Evolutionary conservation across 1,140 invertebrate species (phyloP), one percentile per base, ranked within the genome.

Genomic region (Zaprionus lachaisei): DNA sequence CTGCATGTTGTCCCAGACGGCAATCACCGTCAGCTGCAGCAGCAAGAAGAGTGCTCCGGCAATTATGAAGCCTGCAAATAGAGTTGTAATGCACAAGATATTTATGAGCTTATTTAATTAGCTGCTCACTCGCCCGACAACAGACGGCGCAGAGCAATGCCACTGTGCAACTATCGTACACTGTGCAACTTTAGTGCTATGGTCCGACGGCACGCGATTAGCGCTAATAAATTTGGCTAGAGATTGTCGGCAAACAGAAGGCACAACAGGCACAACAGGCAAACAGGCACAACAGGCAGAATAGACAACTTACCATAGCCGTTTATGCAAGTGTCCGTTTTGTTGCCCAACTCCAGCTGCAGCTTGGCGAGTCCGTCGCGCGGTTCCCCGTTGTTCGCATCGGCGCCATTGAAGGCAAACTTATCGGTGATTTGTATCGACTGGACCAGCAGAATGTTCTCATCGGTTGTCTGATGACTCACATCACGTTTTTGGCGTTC

Each of bases 341-440:
- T 90, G 79, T 74, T 86, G 79, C 76, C 85, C 79, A 90, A 74
- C n/a, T 90, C 85, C 72, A 90, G 69, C 77, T 87, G 86, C 77
- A 92, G 76, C 73, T 89, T 83, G 77, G 83, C 91, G 49, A 92
- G 79, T 9, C 82, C 82, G 62, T 91, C 87, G 57, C 56, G 74
- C 61, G 72, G 61, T 55, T 74, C 82, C 54, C 66, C 69, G 64
- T 56, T 60, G 41, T 55, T 77, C 51, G 74, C 57, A 83, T 91
- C 93, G 80, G 94, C 94, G 68, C 91, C 87, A 83, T 97, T 96
- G 93, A 97, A 97, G n/a, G 96, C 96, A 92, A 98, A 98, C 86
- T 97, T 97, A 93, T 98, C 97, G 17, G 96, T 97, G 85, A 98
- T 98, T 92, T 97, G 97, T 84, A 98, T 98, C 24, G 96, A 96